phyloP scores from a whole-genome alignment of 2,113 vertebrate genomes.

The Oryzias melastigma region DNA sequence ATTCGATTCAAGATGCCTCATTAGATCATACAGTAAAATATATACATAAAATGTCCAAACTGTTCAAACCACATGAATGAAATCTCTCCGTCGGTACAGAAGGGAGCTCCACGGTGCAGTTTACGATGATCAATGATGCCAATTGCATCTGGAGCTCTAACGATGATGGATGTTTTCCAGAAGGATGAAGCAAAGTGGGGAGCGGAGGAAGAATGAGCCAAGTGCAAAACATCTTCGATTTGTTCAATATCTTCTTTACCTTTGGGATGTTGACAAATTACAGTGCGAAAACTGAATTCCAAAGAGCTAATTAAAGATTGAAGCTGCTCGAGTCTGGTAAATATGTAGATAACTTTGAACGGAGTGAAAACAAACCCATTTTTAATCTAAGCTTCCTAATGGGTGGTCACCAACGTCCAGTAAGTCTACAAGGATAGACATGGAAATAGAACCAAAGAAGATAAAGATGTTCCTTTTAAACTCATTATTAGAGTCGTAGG shows the following conservation, averaged over 20 bases:
- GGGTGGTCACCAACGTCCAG: too few relatives aligned
- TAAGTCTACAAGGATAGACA: too few relatives aligned
- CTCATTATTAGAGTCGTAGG: too few relatives aligned
- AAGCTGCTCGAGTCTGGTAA: slow-evolving; percentile 31
- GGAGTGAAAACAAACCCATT: background rate
- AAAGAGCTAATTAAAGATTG: slow-evolving; percentile 44
- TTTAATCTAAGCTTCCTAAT: too few relatives aligned
- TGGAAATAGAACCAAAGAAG: too few relatives aligned
- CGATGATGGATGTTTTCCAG: slow-evolving; percentile 25
- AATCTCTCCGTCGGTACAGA: background rate
- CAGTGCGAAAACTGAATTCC: slow-evolving; percentile 34
- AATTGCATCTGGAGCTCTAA: slow-evolving; percentile 12
- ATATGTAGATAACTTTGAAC: slow-evolving; percentile 28
- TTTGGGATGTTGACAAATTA: slow-evolving; percentile 29
- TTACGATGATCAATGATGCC: slow-evolving; percentile 29
- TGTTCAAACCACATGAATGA: background rate
- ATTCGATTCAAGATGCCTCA: too few relatives aligned
- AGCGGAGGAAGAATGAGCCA: background rate
- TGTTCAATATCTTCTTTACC: slow-evolving; percentile 12
- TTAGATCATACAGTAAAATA: too few relatives aligned
- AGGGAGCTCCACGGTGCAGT: slow-evolving; percentile 23
- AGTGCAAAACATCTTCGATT: background rate
- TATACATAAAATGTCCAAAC: too few relatives aligned
- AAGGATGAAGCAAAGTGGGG: background rate
- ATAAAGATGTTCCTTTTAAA: too few relatives aligned